Percentiles rank a stretch among this genome's conserved stretches.
These are phyloP conservation scores for Tokudaia tokunoshimensis DNA, from an alignment of 2,797 vertebrate genomes.

Conservation along the genomic window DNA sequence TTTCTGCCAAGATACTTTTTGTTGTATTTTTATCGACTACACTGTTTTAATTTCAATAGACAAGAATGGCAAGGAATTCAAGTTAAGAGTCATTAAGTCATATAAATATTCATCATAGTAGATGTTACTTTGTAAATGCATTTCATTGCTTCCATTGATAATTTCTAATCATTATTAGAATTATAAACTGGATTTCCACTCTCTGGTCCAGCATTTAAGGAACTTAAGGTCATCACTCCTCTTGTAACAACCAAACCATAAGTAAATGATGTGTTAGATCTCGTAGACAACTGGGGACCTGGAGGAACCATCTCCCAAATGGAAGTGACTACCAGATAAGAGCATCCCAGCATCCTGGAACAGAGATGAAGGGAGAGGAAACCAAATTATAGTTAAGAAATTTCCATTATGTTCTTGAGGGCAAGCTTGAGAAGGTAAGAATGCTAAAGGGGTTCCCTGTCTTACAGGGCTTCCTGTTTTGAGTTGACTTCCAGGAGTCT, in stretches of 20 bases:
- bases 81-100: neutral
- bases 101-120: neutral
- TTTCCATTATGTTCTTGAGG: neutral
- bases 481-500: neutral
- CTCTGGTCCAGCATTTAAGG: neutral
- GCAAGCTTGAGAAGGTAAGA: neutral
- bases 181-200: neutral
- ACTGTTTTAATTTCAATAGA: neutral
- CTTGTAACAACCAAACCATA: neutral
- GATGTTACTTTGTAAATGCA: neutral
- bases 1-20: neutral
- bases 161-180: neutral
- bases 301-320: neutral
- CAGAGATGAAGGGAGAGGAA: neutral
- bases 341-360: neutral
- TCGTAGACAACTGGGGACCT: neutral
- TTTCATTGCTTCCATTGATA: neutral
- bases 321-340: neutral
- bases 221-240: neutral
- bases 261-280: neutral
- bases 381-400: neutral
- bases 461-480: neutral
- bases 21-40: neutral
- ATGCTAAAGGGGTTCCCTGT: neutral
- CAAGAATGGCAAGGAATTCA: neutral